Percentiles rank a stretch among this genome's conserved stretches.
phyloP scores from a whole-genome alignment of 2,888 invertebrate genomes.

The Drosophila ezoana region DNA sequence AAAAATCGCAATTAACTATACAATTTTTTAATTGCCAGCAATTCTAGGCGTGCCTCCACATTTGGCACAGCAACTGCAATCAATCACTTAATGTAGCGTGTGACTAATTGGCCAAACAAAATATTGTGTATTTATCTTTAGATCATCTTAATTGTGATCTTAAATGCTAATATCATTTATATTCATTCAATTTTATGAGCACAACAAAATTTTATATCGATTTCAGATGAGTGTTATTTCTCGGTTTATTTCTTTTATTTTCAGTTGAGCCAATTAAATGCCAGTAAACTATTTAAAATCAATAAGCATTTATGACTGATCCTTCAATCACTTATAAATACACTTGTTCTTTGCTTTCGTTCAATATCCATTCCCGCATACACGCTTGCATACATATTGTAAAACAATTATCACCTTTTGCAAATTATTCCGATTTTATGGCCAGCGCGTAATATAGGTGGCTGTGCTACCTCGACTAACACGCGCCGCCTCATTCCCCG shows the following conservation, averaged over 20 bases:
- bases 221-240: no score
- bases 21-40: conserved; percentile 51
- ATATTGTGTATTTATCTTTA: not conserved
- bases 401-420: conserved; percentile 82
- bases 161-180: no score
- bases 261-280: not conserved
- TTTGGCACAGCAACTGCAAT: conserved; percentile 17
- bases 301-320: conserved; percentile 1
- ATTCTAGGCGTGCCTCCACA: conserved; percentile 16
- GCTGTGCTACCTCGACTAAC: conserved; percentile 56
- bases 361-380: not conserved
- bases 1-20: conserved; percentile 75
- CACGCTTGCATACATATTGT: conserved; percentile 63
- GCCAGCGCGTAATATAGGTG: conserved; percentile 73
- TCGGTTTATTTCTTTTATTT: not conserved
- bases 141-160: no score
- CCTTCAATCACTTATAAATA: conserved; percentile 46
- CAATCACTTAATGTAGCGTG: conserved; percentile 5
- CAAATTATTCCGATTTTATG: conserved; percentile 78
- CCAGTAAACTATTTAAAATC: conserved; percentile 4
- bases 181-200: no score
- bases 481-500: conserved; percentile 19
- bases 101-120: conserved; percentile 1
- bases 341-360: conserved; percentile 30
- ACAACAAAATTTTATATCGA: no score